phyloP scores from a whole-genome alignment of 2,797 vertebrate genomes.

The Brachymystax lenok region DNA sequence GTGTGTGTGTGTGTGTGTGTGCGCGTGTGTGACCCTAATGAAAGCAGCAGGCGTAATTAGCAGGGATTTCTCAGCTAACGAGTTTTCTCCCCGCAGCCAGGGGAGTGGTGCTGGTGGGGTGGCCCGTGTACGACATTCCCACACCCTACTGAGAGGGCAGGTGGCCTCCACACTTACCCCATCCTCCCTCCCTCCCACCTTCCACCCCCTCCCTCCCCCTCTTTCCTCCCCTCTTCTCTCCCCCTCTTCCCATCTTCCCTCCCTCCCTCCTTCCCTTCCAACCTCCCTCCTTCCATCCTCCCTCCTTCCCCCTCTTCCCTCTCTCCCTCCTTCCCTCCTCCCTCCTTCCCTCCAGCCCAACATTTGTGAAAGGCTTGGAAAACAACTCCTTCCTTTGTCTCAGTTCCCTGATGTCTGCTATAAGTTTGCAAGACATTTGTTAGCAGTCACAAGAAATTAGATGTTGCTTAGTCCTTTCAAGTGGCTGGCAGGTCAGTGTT shows the following conservation, averaged over 20 bases:
- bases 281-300: neutral
- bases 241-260: neutral
- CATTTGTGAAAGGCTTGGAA: neutral
- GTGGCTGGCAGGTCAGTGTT: neutral
- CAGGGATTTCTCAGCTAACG: slow-evolving; percentile 59
- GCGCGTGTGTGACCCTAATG: slow-evolving; percentile 30
- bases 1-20: slow-evolving; percentile 30
- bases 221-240: neutral
- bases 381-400: neutral
- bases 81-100: slow-evolving; percentile 53
- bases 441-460: neutral
- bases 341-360: neutral
- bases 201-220: neutral
- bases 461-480: neutral
- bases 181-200: slow-evolving; percentile 15
- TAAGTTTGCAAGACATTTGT: neutral
- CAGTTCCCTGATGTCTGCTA: neutral
- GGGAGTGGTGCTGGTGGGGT: slow-evolving; percentile 42
- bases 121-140: slow-evolving; percentile 56
- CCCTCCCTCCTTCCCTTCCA: neutral
- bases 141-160: slow-evolving; percentile 56
- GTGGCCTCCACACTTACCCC: slow-evolving; percentile 44
- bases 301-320: slow-evolving; percentile 3
- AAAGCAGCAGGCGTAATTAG: slow-evolving; percentile 60
- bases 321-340: neutral